These are phyloP conservation scores for Agriopis aurantiaria DNA, from an alignment of 2,888 invertebrate species.

Conservation along the genomic window DNA sequence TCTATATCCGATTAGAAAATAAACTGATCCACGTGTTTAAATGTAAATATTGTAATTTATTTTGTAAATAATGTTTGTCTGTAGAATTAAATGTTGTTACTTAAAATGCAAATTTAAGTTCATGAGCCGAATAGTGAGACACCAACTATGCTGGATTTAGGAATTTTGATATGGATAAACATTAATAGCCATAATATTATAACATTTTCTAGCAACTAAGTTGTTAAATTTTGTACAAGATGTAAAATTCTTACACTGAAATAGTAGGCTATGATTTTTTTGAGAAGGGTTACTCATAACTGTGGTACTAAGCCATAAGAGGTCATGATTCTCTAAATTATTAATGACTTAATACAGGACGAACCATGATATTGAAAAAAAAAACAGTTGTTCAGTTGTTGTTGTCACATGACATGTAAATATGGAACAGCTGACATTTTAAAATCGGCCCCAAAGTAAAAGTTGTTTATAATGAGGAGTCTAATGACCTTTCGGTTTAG, in stretches of 20 bases:
- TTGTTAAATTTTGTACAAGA: constrained; percentile 26
- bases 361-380: too few relatives aligned
- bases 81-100: constrained; percentile 34
- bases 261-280: background rate
- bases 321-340: too few relatives aligned
- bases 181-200: constrained; percentile 11
- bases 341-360: too few relatives aligned
- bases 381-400: too few relatives aligned
- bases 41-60: constrained; percentile 85
- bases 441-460: too few relatives aligned
- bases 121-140: constrained; percentile 40
- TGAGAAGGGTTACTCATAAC: background rate
- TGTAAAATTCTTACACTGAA: background rate
- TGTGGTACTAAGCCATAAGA: too few relatives aligned
- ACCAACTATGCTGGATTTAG: constrained; percentile 16
- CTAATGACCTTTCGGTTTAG: too few relatives aligned
- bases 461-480: too few relatives aligned
- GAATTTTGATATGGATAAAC: constrained; percentile 5
- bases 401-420: too few relatives aligned
- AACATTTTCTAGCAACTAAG: constrained; percentile 10
- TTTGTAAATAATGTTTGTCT: constrained; percentile 73
- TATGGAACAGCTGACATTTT: too few relatives aligned
- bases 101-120: constrained; percentile 36
- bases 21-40: constrained; percentile 40
- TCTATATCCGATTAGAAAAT: constrained; percentile 71